phyloP scores from a whole-genome alignment of 2,888 invertebrate species.

The Aphidius colemani region DNA sequence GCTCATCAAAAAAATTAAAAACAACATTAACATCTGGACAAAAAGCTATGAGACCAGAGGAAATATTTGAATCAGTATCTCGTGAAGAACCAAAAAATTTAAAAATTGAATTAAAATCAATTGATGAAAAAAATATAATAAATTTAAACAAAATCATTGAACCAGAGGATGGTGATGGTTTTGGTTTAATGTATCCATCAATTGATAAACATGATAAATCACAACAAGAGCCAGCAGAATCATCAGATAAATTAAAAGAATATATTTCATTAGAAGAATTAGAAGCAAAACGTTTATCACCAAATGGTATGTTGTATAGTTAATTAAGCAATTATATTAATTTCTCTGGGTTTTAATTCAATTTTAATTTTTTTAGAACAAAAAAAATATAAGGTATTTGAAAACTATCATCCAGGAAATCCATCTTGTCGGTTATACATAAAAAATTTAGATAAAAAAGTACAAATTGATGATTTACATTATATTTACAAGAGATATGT shows the following conservation, averaged over 20 bases:
- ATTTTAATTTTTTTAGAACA: slow-evolving; percentile 63
- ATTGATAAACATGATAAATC: slow-evolving; percentile 45
- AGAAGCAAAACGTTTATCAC: slow-evolving; percentile 70
- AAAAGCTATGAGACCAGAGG: slow-evolving; percentile 59
- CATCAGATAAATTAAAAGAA: slow-evolving; percentile 42
- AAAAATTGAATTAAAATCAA: slow-evolving; percentile 63
- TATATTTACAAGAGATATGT: slow-evolving; percentile 76
- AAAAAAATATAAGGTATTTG: slow-evolving; percentile 77
- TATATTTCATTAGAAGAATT: slow-evolving; percentile 71
- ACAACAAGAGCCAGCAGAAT: slow-evolving; percentile 34
- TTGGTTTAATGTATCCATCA: slow-evolving; percentile 52
- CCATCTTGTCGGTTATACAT: slow-evolving; percentile 87
- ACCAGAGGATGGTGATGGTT: slow-evolving; percentile 45
- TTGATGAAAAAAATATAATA: slow-evolving; percentile 23
- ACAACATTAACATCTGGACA: slow-evolving; percentile 48
- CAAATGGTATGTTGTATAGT: slow-evolving; percentile 59
- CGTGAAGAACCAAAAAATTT: slow-evolving; percentile 55
- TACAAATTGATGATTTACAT: slow-evolving; percentile 74
- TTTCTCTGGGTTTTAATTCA: background rate
- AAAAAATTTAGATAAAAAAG: slow-evolving; percentile 86
- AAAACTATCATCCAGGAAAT: slow-evolving; percentile 82
- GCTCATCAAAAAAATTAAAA: slow-evolving; percentile 58
- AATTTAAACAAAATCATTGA: slow-evolving; percentile 26
- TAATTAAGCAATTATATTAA: background rate
- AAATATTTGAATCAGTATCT: slow-evolving; percentile 64